phyloP scores from a whole-genome alignment of 2,797 vertebrate genomes.

The Limosa lapponica region DNA sequence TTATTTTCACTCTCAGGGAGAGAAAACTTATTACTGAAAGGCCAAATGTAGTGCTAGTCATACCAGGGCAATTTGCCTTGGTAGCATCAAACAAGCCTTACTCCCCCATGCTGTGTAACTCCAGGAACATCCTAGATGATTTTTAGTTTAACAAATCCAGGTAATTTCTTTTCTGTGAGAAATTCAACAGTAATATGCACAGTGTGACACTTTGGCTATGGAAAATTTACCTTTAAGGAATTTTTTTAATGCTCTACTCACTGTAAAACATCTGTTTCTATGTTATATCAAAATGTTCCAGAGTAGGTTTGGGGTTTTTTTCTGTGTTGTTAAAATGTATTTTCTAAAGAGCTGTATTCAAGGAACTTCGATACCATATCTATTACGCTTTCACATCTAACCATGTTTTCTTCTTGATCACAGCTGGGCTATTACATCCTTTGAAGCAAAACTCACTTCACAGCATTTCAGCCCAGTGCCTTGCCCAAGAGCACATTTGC shows the following conservation, averaged over 20 bases:
- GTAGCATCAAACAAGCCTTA: not conserved
- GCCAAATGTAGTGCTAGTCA: not conserved
- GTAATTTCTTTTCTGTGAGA: not conserved
- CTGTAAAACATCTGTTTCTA: not conserved
- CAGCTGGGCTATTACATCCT: constrained; percentile 22
- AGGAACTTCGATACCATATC: not conserved
- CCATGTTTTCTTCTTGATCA: constrained; percentile 14
- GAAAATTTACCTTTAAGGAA: not conserved
- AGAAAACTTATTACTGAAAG: not conserved
- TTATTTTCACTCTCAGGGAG: not conserved
- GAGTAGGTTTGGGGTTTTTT: not conserved
- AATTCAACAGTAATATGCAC: not conserved
- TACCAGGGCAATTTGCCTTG: not conserved
- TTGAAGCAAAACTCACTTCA: constrained; percentile 31
- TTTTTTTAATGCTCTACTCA: not conserved
- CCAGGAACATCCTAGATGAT: not conserved
- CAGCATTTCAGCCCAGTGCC: not conserved
- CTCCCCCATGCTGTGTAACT: not conserved
- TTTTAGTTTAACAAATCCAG: not conserved
- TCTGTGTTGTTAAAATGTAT: not conserved
- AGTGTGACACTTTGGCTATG: not conserved
- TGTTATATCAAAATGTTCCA: not conserved
- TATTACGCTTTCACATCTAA: not conserved
- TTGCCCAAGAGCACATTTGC: not conserved
- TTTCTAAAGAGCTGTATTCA: not conserved